Base-by-base conservation (phyloP, 2,113 vertebrate species). In the Hylia prasina region DNA sequence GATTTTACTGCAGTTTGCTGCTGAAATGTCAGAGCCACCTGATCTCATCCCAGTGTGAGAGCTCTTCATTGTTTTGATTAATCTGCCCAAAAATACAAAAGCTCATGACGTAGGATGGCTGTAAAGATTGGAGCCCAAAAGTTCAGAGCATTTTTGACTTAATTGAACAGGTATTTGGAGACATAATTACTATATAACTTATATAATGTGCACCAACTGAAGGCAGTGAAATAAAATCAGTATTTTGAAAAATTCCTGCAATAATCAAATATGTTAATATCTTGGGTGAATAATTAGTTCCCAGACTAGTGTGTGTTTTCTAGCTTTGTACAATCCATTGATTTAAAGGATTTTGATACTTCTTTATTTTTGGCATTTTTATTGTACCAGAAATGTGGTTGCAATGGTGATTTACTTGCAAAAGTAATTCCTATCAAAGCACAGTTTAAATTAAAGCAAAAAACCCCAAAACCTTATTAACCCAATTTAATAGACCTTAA, bases 401-500 rank as follows among this genome's bases (percentile, higher is more conserved):
- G 39, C 18, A n/a, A 19, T 64, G 7, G 6, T 72, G 53, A 79
- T 11, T 54, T 40, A 58, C n/a, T 31, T 66, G 19, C 1, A 87
- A 78, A 83, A 65, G 28, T 57, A 70, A 35, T 78, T 81, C 50
- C 22, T 48, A 23, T 51, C 39, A 60, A 66, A 90, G 3, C 3
- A 60, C 12, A 3, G 6, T 51, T 65, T 64, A 61, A 72, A 73
- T 65, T 47, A 87, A 86, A 76, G 23, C 2, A 31, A 51, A 70
- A 4, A 3, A 0, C 0, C 4, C 2, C 18, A 14, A 18, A 44
- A 5, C 22, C n/a, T 50, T 58, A 27, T 23, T 51, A 28, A 40
- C 3, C 3, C 2, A 70, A 75, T 37, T 24, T 40, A 53, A 33
- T n/a, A 63, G 9, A n/a, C 15, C 71, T 75, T 10, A 53, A 71